Evolutionary conservation across 2,888 invertebrate genomes (phyloP).

Genomic region (Synanthedon myopaeformis): DNA sequence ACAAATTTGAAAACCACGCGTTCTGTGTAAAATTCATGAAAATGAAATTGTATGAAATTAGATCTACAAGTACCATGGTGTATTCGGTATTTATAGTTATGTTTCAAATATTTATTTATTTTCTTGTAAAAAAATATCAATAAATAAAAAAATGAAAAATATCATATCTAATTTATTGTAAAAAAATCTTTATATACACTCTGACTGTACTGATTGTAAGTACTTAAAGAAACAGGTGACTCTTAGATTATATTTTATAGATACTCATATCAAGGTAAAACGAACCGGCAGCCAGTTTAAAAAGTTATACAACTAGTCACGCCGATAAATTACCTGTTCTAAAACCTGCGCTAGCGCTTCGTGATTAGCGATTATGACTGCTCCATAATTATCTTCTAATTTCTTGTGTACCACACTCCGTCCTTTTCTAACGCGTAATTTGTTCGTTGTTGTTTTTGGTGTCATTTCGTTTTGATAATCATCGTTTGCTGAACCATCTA

Average conservation of each 20-base stretch:
- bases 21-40: too few species aligned
- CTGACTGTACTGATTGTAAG: background rate
- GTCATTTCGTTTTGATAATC: slow-evolving; percentile 57
- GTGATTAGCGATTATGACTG: slow-evolving; percentile 90
- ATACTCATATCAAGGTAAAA: background rate
- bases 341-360: slow-evolving; percentile 90
- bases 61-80: too few species aligned
- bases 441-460: slow-evolving; percentile 67
- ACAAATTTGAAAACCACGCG: too few species aligned
- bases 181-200: background rate
- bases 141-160: too few species aligned
- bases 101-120: too few species aligned
- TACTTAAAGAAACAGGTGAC: background rate
- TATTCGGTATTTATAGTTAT: too few species aligned
- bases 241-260: background rate
- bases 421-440: slow-evolving; percentile 81
- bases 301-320: slow-evolving; percentile 8
- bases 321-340: slow-evolving; percentile 76
- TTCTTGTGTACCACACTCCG: slow-evolving; percentile 87
- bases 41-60: too few species aligned
- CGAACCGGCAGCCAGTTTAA: background rate
- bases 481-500: slow-evolving; percentile 51
- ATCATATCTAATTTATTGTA: background rate
- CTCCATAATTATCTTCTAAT: slow-evolving; percentile 90
- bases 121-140: too few species aligned